A percentile compares a stretch with the other conserved stretches of the same genome.
phyloP scores from a whole-genome alignment of 2,113 vertebrate species.

The Spheniscus mendiculus region DNA sequence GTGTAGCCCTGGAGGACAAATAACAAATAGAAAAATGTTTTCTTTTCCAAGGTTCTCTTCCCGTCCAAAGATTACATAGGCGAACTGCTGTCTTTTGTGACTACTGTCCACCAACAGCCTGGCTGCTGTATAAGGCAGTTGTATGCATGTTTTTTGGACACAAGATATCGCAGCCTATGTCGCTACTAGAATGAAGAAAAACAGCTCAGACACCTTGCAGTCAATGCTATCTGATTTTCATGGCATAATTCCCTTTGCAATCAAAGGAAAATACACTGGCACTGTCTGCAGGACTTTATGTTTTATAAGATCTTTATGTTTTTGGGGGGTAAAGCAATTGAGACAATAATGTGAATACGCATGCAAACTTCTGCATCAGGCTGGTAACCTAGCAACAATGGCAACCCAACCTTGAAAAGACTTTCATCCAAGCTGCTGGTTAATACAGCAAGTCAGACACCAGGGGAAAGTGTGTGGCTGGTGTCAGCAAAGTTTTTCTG shows the following conservation, averaged over 20 bases:
- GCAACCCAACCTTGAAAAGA: neutral
- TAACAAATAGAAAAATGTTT: neutral
- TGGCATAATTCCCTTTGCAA: neutral
- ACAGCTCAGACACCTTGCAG: neutral
- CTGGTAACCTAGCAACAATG: constrained; percentile 35
- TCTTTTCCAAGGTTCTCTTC: neutral
- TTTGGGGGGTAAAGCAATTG: neutral
- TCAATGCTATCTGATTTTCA: neutral
- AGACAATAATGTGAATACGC: neutral
- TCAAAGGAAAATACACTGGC: neutral
- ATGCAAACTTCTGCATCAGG: neutral
- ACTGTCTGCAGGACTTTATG: neutral
- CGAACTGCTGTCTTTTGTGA: neutral
- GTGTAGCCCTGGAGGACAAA: neutral
- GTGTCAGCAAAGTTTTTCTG: neutral
- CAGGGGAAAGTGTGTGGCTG: neutral
- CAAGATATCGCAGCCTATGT: neutral
- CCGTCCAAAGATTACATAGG: neutral
- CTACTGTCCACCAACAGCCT: neutral
- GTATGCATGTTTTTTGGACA: neutral
- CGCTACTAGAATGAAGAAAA: neutral
- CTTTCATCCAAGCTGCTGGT: neutral
- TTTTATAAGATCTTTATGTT: neutral
- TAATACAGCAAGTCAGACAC: neutral
- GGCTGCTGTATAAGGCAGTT: neutral